A percentile compares a stretch with the other conserved stretches of the same genome.
Conservation (phyloP, 2,888 invertebrate genomes). For the Diarsia rubi region DNA sequence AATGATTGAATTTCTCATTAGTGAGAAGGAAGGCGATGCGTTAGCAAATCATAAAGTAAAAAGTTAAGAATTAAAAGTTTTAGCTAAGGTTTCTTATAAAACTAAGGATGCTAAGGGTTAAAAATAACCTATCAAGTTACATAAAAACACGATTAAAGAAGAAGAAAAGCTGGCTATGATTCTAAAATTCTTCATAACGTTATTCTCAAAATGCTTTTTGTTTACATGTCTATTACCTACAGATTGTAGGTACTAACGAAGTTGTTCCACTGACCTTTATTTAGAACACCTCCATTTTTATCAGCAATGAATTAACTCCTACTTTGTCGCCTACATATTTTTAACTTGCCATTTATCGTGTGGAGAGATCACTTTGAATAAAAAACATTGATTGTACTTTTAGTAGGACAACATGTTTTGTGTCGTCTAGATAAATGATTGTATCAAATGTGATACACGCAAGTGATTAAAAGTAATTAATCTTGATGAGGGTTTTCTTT, state of each 20-base stretch:
- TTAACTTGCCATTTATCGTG: constrained; percentile 56
- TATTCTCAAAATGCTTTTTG: background rate
- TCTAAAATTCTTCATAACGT: no score
- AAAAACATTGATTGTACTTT: constrained; percentile 57
- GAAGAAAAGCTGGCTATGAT: no score
- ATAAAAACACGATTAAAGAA: background rate
- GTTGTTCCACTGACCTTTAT: constrained; percentile 36
- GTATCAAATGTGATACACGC: constrained; percentile 66
- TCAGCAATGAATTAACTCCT: constrained; percentile 60
- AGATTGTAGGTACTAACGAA: constrained; percentile 26
- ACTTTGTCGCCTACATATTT: constrained; percentile 63
- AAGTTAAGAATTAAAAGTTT: background rate
- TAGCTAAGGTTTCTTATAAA: background rate
- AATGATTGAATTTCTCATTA: background rate
- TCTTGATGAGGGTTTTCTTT: constrained; percentile 45
- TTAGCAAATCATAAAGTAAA: background rate
- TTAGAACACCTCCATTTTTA: constrained; percentile 29
- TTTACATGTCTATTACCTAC: background rate
- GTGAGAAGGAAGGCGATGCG: background rate
- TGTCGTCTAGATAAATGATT: constrained; percentile 53
- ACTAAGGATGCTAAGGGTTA: background rate
- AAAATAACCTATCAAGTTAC: background rate
- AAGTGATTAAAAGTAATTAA: constrained; percentile 58
- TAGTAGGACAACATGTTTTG: constrained; percentile 41
- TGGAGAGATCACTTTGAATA: constrained; percentile 48